These are phyloP conservation scores for Vidua macroura DNA, from an alignment of 2,113 vertebrate genomes.

Conservation along the genomic window DNA sequence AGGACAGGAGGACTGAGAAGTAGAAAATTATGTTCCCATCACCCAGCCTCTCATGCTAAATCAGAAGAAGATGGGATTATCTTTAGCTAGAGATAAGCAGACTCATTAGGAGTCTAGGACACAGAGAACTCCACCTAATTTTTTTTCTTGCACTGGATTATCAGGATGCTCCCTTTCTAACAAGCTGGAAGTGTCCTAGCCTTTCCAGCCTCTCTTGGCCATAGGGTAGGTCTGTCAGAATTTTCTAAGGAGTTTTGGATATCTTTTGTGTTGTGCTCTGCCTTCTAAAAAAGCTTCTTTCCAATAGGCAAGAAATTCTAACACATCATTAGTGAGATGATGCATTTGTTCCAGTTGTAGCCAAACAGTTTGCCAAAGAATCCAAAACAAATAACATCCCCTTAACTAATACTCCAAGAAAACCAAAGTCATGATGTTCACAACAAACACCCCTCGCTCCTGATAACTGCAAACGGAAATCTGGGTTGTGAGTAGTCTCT, in stretches of 20 bases:
- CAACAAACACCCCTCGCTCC: not conserved
- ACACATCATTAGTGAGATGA: not conserved
- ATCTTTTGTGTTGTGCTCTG: not conserved
- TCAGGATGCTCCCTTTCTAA: not conserved
- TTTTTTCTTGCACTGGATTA: not conserved
- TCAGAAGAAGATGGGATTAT: conserved; percentile 13
- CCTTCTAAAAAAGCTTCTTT: not conserved
- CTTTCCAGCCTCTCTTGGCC: not conserved
- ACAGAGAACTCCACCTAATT: not conserved
- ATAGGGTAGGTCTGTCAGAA: not conserved
- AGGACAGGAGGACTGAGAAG: conserved; percentile 23
- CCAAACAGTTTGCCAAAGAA: not conserved
- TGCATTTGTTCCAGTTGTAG: not conserved
- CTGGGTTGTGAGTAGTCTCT: not conserved
- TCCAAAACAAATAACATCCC: not conserved
- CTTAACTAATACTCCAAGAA: not conserved
- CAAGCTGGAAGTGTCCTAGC: not conserved
- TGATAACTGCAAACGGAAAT: not conserved
- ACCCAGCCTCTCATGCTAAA: not conserved
- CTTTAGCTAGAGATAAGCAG: not conserved
- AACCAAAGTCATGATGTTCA: not conserved
- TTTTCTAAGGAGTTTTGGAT: not conserved
- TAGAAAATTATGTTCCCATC: conserved; percentile 4
- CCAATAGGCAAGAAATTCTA: not conserved
- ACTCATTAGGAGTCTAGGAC: conserved; percentile 11